These are phyloP conservation scores for Suricata suricatta DNA, from an alignment of 2,113 vertebrate genomes.

Conservation along the genomic window DNA sequence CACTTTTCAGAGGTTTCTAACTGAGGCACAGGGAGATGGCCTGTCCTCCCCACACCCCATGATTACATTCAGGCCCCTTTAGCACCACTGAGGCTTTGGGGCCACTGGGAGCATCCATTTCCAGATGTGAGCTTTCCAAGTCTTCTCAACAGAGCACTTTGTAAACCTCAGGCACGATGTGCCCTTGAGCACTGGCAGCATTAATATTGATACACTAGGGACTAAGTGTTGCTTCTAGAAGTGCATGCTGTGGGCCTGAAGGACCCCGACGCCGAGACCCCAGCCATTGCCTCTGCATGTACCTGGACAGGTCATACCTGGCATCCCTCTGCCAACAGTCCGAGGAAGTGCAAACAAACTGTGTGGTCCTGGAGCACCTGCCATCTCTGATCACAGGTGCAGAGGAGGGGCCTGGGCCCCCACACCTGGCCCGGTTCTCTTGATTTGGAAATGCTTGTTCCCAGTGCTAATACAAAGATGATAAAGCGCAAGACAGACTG, in stretches of 20 bases:
- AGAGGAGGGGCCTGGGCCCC: not conserved
- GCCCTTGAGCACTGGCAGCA: not conserved
- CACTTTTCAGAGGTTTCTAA: not conserved
- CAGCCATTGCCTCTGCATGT: fast-evolving
- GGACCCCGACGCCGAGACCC: not conserved
- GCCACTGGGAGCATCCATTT: not conserved
- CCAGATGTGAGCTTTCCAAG: not conserved
- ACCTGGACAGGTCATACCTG: not conserved
- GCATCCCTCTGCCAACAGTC: too few species aligned
- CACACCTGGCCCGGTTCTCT: not conserved
- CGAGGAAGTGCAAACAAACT: not conserved
- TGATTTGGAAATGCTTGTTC: not conserved
- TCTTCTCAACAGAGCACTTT: not conserved
- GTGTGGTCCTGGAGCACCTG: fast-evolving
- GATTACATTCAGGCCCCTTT: too few species aligned
- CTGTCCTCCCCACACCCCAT: too few species aligned
- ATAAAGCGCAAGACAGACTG: not conserved
- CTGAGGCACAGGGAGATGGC: fast-evolving
- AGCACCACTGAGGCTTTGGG: not conserved
- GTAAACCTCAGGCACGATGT: fast-evolving
- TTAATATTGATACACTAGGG: not conserved
- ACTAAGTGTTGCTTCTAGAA: not conserved
- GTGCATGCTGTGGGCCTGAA: not conserved
- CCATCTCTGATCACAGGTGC: not conserved
- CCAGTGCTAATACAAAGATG: not conserved